phyloP scores from a whole-genome alignment of 2,797 vertebrate genomes.

The Lagodon rhomboides region DNA sequence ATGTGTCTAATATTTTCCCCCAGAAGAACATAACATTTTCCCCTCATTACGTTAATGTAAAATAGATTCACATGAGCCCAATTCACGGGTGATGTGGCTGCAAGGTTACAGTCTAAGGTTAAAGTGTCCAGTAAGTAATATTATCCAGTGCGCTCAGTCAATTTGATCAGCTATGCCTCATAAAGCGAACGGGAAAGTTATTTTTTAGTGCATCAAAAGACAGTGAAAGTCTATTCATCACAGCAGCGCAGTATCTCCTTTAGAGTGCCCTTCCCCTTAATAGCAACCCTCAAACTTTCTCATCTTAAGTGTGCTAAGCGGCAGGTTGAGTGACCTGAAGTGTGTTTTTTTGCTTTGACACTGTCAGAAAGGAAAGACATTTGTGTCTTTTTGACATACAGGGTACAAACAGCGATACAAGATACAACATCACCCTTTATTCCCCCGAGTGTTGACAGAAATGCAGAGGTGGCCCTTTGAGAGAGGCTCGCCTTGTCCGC shows the following conservation, averaged over 20 bases:
- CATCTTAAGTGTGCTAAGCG: constrained; percentile 20
- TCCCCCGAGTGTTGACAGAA: background rate
- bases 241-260: constrained; percentile 40
- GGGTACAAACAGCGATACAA: background rate
- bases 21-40: background rate
- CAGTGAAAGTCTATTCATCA: constrained; percentile 55
- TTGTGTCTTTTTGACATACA: background rate
- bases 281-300: constrained; percentile 37
- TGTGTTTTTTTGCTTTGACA: constrained; percentile 26
- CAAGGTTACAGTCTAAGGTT: constrained; percentile 54
- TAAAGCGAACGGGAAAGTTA: constrained; percentile 54
- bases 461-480: constrained; percentile 52
- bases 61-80: constrained; percentile 1
- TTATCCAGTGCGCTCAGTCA: constrained; percentile 46
- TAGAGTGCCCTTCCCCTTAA: constrained; percentile 58
- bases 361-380: background rate
- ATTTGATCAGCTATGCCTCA: constrained; percentile 63
- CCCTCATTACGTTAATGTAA: background rate
- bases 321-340: constrained; percentile 24
- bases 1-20: background rate
- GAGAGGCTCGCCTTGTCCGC: constrained; percentile 56
- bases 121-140: constrained; percentile 32
- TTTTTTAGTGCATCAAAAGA: constrained; percentile 59
- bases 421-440: background rate
- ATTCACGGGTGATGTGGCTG: background rate